Conservation (phyloP, 2,113 vertebrate species). For the Indicator indicator region DNA sequence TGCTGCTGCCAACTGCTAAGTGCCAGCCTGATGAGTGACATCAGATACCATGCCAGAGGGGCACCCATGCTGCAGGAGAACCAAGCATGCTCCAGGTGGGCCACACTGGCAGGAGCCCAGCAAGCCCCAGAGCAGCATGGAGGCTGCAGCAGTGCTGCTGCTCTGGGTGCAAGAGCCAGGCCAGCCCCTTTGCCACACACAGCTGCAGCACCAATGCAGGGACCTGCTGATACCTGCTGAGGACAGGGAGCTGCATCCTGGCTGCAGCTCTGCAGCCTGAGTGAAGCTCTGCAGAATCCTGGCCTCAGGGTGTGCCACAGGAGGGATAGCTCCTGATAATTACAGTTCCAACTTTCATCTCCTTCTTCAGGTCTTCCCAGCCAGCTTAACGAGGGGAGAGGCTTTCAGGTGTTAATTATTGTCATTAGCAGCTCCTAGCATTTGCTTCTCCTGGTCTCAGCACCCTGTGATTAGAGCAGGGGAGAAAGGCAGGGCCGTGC, state of each 20-base stretch:
- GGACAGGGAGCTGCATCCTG: fast-evolving
- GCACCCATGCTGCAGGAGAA: neutral
- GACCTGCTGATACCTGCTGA: fast-evolving
- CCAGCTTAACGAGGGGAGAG: slow-evolving; percentile 42
- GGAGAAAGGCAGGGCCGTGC: slow-evolving; percentile 34
- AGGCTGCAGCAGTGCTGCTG: neutral
- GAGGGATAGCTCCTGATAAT: slow-evolving; percentile 52
- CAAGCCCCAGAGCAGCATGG: neutral
- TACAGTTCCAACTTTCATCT: slow-evolving; percentile 43
- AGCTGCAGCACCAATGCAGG: neutral
- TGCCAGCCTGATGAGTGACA: neutral
- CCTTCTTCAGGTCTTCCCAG: slow-evolving; percentile 41
- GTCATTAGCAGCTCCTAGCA: slow-evolving; percentile 51
- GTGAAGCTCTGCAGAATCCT: neutral
- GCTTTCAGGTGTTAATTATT: slow-evolving; percentile 68
- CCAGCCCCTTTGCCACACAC: neutral
- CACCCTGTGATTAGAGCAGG: slow-evolving; percentile 39
- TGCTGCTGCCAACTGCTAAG: neutral
- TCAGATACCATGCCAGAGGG: neutral
- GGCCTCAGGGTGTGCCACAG: neutral
- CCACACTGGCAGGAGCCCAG: neutral
- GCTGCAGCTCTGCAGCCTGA: neutral
- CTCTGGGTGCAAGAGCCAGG: neutral
- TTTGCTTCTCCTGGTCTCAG: neutral
- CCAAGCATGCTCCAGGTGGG: neutral